Evolutionary conservation across 2,888 invertebrate genomes (phyloP).

Genomic region (Campoplex capitator): DNA sequence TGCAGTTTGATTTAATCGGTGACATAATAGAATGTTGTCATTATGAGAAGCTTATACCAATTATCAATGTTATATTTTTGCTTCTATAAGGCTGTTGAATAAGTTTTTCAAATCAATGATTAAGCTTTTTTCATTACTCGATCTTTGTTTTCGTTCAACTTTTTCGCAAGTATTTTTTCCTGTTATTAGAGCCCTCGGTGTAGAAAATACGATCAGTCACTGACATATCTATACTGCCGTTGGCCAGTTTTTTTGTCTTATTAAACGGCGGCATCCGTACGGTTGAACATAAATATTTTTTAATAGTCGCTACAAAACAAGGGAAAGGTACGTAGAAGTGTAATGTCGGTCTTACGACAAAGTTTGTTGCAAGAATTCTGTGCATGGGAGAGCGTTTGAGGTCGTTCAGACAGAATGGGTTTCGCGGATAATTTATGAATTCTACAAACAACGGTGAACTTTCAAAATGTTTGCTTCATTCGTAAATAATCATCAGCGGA

Average conservation of each 20-base stretch:
- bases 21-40: background rate
- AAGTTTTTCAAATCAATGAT: background rate
- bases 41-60: background rate
- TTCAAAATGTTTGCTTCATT: background rate
- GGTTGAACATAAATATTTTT: slow-evolving; percentile 30
- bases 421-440: background rate
- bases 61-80: too few relatives aligned
- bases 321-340: slow-evolving; percentile 18
- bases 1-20: background rate
- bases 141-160: background rate
- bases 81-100: background rate
- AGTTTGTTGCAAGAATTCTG: slow-evolving; percentile 14
- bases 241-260: background rate
- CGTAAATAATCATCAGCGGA: background rate
- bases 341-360: slow-evolving; percentile 5
- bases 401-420: background rate
- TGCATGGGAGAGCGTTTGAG: background rate
- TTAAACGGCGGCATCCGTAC: background rate
- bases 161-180: background rate
- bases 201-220: background rate
- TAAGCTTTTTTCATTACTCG: background rate
- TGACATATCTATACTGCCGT: background rate
- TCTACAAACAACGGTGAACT: background rate
- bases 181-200: background rate
- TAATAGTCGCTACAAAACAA: slow-evolving; percentile 5